phyloP scores from a whole-genome alignment of 2,113 vertebrate species.

The Tragelaphus strepsiceros region DNA sequence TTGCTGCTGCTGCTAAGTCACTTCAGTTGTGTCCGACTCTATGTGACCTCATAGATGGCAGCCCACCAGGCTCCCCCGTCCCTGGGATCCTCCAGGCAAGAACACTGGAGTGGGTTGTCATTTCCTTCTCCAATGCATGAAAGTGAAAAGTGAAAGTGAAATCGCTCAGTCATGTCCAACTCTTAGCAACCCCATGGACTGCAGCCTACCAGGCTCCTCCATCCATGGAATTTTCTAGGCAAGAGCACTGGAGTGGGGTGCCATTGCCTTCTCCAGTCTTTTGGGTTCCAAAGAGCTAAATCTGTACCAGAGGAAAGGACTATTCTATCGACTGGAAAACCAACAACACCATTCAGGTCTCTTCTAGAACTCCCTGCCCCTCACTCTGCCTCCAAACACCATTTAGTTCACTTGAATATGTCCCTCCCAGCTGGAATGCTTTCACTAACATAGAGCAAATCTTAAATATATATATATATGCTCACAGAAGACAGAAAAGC shows the following conservation, averaged over 20 bases:
- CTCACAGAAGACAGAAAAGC: background rate
- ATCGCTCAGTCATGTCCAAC: no score
- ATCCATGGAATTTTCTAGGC: no score
- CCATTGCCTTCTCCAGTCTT: background rate
- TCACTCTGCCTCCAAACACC: background rate
- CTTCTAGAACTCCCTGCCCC: background rate
- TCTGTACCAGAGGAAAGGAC: background rate
- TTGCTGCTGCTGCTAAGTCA: no score
- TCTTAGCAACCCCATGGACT: no score
- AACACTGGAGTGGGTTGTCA: no score
- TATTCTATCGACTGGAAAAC: background rate
- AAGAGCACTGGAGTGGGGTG: no score
- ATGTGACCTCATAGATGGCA: fast-evolving
- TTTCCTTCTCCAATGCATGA: no score
- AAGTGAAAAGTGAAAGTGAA: no score
- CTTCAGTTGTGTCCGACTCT: no score
- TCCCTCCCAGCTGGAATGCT: background rate
- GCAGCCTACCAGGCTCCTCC: no score
- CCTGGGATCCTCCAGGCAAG: no score
- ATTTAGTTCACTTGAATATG: background rate
- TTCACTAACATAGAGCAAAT: background rate
- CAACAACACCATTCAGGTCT: background rate
- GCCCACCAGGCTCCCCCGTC: no score
- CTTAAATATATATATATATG: background rate
- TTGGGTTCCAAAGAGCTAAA: background rate